Conservation (phyloP, 2,797 vertebrate genomes). For the Lutjanus campechanus region DNA sequence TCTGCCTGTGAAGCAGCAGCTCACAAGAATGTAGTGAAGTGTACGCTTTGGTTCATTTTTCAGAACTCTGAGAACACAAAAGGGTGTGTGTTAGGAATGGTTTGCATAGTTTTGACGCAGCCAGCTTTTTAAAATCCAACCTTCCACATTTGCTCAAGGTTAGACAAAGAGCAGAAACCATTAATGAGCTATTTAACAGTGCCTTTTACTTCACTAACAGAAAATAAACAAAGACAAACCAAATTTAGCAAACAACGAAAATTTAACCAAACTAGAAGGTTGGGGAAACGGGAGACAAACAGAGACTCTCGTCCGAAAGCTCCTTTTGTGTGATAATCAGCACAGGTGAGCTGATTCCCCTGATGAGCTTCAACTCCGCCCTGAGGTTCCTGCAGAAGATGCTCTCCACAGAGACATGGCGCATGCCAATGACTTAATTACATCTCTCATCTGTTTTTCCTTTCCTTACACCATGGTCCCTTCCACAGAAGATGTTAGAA, state of each 20-base stretch:
- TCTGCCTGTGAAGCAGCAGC: background rate
- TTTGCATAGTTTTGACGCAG: background rate
- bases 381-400: background rate
- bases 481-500: background rate
- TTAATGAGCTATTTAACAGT: background rate
- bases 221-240: background rate
- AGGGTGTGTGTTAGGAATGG: background rate
- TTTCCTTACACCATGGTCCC: background rate
- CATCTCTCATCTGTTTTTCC: background rate
- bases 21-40: background rate
- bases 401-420: background rate
- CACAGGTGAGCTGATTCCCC: conserved; percentile 13
- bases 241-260: background rate
- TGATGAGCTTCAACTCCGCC: background rate
- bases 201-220: background rate
- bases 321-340: background rate
- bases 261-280: background rate
- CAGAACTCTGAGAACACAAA: background rate
- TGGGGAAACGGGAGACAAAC: background rate
- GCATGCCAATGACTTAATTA: conserved; percentile 1
- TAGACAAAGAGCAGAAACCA: background rate
- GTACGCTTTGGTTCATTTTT: background rate
- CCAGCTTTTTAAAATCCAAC: background rate
- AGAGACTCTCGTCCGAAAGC: background rate
- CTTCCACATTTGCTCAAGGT: background rate